phyloP scores from a whole-genome alignment of 2,888 invertebrate species.

The Automeris io region DNA sequence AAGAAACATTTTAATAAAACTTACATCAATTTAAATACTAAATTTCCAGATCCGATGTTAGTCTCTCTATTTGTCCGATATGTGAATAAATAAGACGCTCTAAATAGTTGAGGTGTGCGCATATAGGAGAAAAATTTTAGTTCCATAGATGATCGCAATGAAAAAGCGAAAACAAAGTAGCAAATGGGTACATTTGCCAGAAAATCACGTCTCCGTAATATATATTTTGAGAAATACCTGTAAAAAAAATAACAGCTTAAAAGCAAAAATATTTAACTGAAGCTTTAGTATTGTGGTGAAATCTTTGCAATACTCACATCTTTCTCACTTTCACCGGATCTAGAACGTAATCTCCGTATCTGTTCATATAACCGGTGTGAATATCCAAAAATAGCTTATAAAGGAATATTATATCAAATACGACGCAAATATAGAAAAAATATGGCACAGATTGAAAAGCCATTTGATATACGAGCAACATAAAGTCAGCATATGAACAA shows the following conservation, averaged over 20 bases:
- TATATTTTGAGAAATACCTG: slow-evolving; percentile 63
- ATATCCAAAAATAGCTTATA: slow-evolving; percentile 66
- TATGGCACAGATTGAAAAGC: slow-evolving; percentile 57
- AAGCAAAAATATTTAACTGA: too few relatives aligned
- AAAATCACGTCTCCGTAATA: slow-evolving; percentile 56
- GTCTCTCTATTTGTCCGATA: slow-evolving; percentile 56
- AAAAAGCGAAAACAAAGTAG: slow-evolving; percentile 47
- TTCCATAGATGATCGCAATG: slow-evolving; percentile 28
- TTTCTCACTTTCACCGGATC: slow-evolving; percentile 58
- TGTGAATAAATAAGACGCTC: slow-evolving; percentile 64
- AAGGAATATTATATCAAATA: slow-evolving; percentile 54
- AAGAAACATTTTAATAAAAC: slow-evolving; percentile 15
- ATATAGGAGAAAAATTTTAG: slow-evolving; percentile 48
- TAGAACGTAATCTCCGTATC: slow-evolving; percentile 67
- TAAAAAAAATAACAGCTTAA: slow-evolving; percentile 12
- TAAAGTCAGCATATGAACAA: slow-evolving; percentile 58
- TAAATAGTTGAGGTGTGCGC: slow-evolving; percentile 56
- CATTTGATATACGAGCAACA: slow-evolving; percentile 67
- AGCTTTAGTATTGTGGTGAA: background rate
- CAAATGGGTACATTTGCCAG: slow-evolving; percentile 54
- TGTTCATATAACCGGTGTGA: slow-evolving; percentile 66
- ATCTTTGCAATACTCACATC: slow-evolving; percentile 39
- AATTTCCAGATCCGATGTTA: slow-evolving; percentile 57
- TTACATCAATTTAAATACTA: slow-evolving; percentile 64
- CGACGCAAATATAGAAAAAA: slow-evolving; percentile 45